Evolutionary conservation across 35 echinoderm and acorn worm species (phyloP).

Genomic region (Acanthaster planci): DNA sequence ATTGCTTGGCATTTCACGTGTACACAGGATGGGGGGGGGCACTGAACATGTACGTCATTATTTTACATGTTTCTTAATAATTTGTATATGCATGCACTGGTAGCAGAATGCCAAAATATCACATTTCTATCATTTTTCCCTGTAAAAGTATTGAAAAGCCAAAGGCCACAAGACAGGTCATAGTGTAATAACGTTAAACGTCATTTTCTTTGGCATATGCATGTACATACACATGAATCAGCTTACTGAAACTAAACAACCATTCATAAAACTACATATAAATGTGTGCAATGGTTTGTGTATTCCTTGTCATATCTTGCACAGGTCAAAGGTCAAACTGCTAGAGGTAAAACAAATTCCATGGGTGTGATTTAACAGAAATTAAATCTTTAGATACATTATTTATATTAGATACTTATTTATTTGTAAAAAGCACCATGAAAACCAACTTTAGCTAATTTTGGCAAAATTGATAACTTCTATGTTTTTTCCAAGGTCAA

Average conservation of each 20-base stretch:
- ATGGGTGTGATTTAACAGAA: not conserved
- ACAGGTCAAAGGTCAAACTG: not conserved
- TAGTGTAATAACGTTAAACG: conserved; percentile 17
- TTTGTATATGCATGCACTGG: not conserved
- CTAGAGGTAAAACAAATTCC: not conserved
- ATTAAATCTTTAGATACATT: not conserved
- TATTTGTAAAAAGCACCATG: not conserved
- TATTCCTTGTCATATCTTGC: not conserved
- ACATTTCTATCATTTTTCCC: not conserved
- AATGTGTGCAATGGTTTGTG: too few relatives aligned
- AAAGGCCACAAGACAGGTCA: not conserved
- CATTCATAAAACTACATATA: too few relatives aligned
- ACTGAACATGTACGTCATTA: not conserved
- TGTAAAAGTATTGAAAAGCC: not conserved
- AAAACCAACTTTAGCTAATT: not conserved
- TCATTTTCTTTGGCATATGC: too few relatives aligned
- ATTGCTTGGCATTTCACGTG: conserved; percentile 32
- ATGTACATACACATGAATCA: too few relatives aligned
- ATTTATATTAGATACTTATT: not conserved
- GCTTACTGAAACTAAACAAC: too few relatives aligned
- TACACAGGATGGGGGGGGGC: conserved; percentile 39
- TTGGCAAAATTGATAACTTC: not conserved
- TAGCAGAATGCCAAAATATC: not conserved
- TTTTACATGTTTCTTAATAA: conserved; percentile 16
- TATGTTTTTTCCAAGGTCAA: too few relatives aligned